Evolutionary conservation across 2,888 invertebrate genomes (phyloP).

Genomic region (Dicycla oo): DNA sequence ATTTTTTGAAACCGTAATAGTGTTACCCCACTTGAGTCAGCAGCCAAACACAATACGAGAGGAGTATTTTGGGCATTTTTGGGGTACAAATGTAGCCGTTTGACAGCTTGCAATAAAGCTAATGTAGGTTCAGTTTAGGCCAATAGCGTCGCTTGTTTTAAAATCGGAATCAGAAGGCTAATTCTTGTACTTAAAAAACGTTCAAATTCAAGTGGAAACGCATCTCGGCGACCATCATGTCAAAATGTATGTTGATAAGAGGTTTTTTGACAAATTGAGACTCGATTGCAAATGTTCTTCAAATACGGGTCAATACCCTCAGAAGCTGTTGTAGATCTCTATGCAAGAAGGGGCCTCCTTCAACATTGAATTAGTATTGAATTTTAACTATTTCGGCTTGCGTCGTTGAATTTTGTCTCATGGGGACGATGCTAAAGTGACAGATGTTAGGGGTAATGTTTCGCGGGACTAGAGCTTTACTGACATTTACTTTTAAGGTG

Average conservation of each 20-base stretch:
- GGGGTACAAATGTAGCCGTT: neutral
- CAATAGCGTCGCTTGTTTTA: neutral
- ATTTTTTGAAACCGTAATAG: too few relatives aligned
- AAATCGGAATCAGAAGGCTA: neutral
- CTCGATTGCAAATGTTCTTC: neutral
- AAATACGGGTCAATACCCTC: neutral
- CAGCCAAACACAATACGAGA: conserved; percentile 12
- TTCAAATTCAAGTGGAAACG: neutral
- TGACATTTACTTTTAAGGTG: neutral
- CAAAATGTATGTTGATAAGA: too few relatives aligned
- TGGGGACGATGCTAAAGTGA: too few relatives aligned
- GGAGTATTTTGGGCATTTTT: neutral
- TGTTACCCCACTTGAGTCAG: neutral
- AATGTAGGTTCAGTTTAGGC: neutral
- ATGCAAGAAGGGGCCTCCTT: neutral
- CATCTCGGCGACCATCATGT: neutral
- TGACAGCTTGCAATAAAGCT: conserved; percentile 9
- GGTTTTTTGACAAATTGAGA: neutral
- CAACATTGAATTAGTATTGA: neutral
- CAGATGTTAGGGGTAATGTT: neutral
- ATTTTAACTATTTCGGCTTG: neutral
- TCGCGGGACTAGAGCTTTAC: too few relatives aligned
- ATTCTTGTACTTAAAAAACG: neutral
- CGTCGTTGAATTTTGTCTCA: neutral
- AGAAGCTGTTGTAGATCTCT: neutral